Percentiles rank a stretch among this genome's conserved stretches.
phyloP scores from a whole-genome alignment of 2,888 invertebrate species.

The Lepeophtheirus nordmannii region DNA sequence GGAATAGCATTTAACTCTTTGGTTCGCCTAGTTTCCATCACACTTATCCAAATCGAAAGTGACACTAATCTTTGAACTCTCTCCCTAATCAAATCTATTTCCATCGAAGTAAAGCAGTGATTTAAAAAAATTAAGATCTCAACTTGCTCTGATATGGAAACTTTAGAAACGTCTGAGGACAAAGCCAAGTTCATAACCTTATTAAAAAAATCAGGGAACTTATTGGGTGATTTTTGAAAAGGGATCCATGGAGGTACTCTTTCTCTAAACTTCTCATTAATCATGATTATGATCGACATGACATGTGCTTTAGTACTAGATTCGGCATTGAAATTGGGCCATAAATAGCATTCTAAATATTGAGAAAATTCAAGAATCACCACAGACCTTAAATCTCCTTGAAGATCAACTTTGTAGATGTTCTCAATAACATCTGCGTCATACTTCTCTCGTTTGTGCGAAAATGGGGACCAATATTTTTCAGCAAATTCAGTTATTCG shows the following conservation, averaged over 20 bases:
- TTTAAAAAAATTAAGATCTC: conserved; percentile 77
- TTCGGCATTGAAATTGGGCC: conserved; percentile 78
- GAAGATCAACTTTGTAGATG: conserved; percentile 70
- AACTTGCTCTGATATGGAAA: conserved; percentile 54
- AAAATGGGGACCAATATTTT: conserved; percentile 82
- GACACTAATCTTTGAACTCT: conserved; percentile 81
- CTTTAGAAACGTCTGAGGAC: conserved; percentile 33
- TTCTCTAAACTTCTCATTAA: conserved; percentile 96
- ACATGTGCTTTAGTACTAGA: conserved; percentile 66
- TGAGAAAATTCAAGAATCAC: conserved; percentile 95
- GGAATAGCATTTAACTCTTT: conserved; percentile 44
- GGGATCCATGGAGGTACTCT: conserved; percentile 83
- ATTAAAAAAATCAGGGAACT: conserved; percentile 65
- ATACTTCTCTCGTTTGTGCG: conserved; percentile 53
- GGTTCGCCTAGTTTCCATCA: conserved; percentile 46
- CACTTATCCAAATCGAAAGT: conserved; percentile 77
- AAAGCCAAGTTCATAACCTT: conserved; percentile 47
- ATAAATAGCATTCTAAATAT: conserved; percentile 86
- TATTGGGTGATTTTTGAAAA: conserved; percentile 57
- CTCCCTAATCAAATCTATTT: conserved; percentile 77
- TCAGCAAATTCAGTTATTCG: conserved; percentile 46
- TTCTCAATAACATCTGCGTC: conserved; percentile 67
- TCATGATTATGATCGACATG: conserved; percentile 92
- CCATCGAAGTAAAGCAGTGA: conserved; percentile 94
- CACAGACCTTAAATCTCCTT: conserved; percentile 52